Conservation (phyloP, 1,140 invertebrate genomes). For the Goniozus legneri region DNA sequence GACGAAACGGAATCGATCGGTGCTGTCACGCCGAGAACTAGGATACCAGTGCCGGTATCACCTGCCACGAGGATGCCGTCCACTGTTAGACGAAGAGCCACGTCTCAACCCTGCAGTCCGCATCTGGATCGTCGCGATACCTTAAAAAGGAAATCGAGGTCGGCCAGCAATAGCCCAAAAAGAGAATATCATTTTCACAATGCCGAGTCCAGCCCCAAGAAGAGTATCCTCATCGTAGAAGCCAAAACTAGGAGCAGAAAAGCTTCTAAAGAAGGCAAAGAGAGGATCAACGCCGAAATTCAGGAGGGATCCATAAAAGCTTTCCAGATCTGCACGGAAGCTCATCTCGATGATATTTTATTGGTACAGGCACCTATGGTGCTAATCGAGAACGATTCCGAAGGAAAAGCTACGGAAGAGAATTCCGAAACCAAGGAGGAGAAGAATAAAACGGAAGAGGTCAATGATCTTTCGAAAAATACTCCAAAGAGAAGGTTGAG, state of each 20-base stretch:
- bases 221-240: slow-evolving; percentile 46
- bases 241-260: too few species aligned
- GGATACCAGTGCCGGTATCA: slow-evolving; percentile 47
- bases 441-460: not conserved
- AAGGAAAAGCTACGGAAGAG: too few species aligned
- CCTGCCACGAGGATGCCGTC: slow-evolving; percentile 43
- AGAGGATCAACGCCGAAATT: too few species aligned
- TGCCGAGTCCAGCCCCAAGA: slow-evolving; percentile 44
- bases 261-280: too few species aligned
- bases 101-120: slow-evolving; percentile 26
- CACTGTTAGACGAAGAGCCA: slow-evolving; percentile 1
- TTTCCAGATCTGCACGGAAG: too few species aligned
- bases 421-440: too few species aligned
- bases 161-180: slow-evolving; percentile 47
- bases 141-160: slow-evolving; percentile 10
- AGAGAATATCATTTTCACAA: slow-evolving; percentile 38
- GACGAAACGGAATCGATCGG: slow-evolving; percentile 51
- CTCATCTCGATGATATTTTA: too few species aligned
- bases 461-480: not conserved
- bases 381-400: too few species aligned
- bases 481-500: not conserved
- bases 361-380: too few species aligned
- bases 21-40: slow-evolving; percentile 21
- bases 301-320: too few species aligned
- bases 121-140: slow-evolving; percentile 8